phyloP scores from a whole-genome alignment of 2,797 vertebrate species.

The Cynopterus sphinx region DNA sequence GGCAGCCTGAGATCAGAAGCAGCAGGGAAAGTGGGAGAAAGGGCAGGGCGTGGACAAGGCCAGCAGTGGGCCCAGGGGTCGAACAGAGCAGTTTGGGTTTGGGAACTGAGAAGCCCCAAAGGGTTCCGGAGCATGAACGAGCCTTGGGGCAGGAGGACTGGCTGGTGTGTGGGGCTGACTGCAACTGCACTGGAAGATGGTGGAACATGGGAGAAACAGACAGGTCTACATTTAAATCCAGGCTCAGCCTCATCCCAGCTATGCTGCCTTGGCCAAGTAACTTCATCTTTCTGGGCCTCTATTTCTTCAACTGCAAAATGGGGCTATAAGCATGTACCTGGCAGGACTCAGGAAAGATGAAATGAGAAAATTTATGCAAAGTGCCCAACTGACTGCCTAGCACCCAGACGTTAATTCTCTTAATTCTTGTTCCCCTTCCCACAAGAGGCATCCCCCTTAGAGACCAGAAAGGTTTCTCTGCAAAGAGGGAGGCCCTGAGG shows the following conservation, averaged over 20 bases:
- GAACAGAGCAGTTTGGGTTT: neutral
- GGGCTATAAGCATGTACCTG: constrained; percentile 11
- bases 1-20: neutral
- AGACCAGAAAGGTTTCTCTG: constrained; percentile 70
- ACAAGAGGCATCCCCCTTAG: constrained; percentile 25
- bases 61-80: neutral
- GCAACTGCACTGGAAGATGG: neutral
- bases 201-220: neutral
- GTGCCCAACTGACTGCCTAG: constrained; percentile 1
- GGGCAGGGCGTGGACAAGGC: neutral
- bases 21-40: neutral
- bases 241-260: neutral
- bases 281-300: constrained; percentile 36
- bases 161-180: neutral
- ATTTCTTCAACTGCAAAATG: constrained; percentile 62
- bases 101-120: neutral
- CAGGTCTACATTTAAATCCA: neutral
- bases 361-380: neutral
- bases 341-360: neutral
- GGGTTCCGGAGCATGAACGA: neutral
- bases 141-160: neutral
- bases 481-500: constrained; percentile 60
- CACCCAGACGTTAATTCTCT: neutral
- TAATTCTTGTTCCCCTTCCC: constrained; percentile 38
- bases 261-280: neutral